Evolutionary conservation across 2,888 invertebrate species (phyloP).

Genomic region (Idaea aversata): DNA sequence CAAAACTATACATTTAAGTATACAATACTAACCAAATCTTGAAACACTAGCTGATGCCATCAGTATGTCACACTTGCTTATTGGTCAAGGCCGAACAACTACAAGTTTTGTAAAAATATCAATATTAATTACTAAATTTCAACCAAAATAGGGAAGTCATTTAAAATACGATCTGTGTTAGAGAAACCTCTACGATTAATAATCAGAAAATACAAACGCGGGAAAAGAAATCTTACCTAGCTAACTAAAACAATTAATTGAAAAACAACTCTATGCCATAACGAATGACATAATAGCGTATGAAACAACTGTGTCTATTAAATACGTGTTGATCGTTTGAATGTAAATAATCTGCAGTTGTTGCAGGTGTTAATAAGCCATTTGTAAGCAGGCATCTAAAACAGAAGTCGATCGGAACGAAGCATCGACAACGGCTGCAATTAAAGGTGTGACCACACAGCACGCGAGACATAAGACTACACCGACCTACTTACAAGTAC

Average conservation of each 20-base stretch:
- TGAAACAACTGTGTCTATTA: neutral
- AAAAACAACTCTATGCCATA: neutral
- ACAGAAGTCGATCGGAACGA: neutral
- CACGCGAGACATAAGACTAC: constrained; percentile 25
- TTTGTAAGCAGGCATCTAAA: neutral
- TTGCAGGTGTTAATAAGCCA: neutral
- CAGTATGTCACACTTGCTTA: neutral
- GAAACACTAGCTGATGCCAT: neutral
- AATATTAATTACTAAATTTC: neutral
- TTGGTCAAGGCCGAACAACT: neutral
- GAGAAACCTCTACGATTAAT: neutral
- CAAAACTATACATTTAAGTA: neutral
- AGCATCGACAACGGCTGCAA: neutral
- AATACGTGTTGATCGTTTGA: neutral
- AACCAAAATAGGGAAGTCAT: neutral
- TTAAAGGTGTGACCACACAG: constrained; percentile 20
- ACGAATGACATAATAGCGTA: neutral
- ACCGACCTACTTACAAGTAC: constrained; percentile 49
- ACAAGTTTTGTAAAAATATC: neutral
- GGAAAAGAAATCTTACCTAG: neutral
- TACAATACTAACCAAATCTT: neutral
- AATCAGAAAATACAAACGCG: neutral
- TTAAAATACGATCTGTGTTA: neutral
- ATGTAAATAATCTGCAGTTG: neutral
- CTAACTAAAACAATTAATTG: neutral